A percentile compares a stretch with the other conserved stretches of the same genome.
These are phyloP conservation scores for Brachionus manjavacas DNA, from an alignment of 1,140 invertebrate genomes.

Conservation along the genomic window DNA sequence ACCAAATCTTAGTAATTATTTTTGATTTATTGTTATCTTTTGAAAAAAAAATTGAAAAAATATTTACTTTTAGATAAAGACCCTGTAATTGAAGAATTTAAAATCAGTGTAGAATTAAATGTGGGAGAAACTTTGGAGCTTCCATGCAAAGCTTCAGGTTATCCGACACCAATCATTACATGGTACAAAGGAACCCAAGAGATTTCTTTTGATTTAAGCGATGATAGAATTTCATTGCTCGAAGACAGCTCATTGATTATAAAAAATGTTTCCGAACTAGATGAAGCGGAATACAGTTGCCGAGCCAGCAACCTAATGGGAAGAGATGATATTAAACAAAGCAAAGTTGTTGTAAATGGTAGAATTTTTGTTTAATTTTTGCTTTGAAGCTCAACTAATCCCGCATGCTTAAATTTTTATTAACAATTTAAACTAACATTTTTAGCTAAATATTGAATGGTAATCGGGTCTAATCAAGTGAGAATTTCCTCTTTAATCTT, in stretches of 20 bases:
- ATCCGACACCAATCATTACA: conserved; percentile 45
- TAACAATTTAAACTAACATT: neutral
- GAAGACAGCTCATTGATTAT: conserved; percentile 27
- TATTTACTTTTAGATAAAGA: conserved; percentile 1
- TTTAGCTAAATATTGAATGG: neutral
- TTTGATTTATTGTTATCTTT: too few species aligned
- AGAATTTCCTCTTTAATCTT: neutral
- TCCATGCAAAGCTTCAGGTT: conserved; percentile 46
- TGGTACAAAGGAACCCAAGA: conserved; percentile 46
- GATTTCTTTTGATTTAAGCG: neutral
- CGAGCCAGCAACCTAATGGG: conserved; percentile 2
- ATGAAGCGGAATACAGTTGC: conserved; percentile 26
- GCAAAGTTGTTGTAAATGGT: conserved; percentile 26
- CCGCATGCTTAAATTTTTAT: neutral
- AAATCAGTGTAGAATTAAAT: conserved; percentile 34
- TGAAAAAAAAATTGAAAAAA: too few species aligned
- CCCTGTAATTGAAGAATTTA: conserved; percentile 24
- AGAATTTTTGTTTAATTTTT: neutral
- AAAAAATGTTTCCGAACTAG: neutral
- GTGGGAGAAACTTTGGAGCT: conserved; percentile 47
- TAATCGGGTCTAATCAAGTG: neutral
- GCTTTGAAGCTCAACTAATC: conserved; percentile 7
- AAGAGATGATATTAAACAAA: conserved; percentile 16
- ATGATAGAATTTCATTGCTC: neutral
- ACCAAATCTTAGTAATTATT: neutral